phyloP scores from a whole-genome alignment of 2,113 vertebrate genomes.

The Hemichromis elongatus region DNA sequence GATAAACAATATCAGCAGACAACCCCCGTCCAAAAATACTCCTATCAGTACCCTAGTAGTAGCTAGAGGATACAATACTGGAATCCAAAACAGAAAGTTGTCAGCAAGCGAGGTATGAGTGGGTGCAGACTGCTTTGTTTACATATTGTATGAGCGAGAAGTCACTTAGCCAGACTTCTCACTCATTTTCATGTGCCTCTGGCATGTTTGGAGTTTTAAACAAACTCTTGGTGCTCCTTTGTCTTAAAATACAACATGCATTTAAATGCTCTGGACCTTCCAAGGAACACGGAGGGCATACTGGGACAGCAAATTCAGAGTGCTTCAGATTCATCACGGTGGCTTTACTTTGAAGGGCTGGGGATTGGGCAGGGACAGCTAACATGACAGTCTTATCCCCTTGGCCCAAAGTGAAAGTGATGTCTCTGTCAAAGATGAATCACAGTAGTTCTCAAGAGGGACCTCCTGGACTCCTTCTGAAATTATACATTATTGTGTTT shows the following conservation, averaged over 20 bases:
- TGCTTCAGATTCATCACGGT: slow-evolving; percentile 53
- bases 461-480: slow-evolving; percentile 48
- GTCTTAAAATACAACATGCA: background rate
- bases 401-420: slow-evolving; percentile 50
- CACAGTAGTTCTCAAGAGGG: slow-evolving; percentile 32
- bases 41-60: background rate
- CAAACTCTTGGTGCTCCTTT: background rate
- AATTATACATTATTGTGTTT: slow-evolving; percentile 55
- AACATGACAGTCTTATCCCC: slow-evolving; percentile 64
- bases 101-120: slow-evolving; percentile 3
- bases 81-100: background rate
- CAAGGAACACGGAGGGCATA: slow-evolving; percentile 17
- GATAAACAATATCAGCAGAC: background rate
- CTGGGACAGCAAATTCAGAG: background rate
- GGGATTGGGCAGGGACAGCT: slow-evolving; percentile 38
- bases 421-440: slow-evolving; percentile 66
- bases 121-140: slow-evolving; percentile 42
- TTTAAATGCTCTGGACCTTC: background rate
- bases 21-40: background rate
- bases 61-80: background rate
- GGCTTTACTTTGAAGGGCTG: slow-evolving; percentile 60
- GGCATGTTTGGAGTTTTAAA: background rate
- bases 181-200: slow-evolving; percentile 37
- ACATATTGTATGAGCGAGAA: slow-evolving; percentile 15
- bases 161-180: slow-evolving; percentile 21